Base-by-base conservation (phyloP, 2,888 invertebrate genomes). In the Cetonia aurata region DNA sequence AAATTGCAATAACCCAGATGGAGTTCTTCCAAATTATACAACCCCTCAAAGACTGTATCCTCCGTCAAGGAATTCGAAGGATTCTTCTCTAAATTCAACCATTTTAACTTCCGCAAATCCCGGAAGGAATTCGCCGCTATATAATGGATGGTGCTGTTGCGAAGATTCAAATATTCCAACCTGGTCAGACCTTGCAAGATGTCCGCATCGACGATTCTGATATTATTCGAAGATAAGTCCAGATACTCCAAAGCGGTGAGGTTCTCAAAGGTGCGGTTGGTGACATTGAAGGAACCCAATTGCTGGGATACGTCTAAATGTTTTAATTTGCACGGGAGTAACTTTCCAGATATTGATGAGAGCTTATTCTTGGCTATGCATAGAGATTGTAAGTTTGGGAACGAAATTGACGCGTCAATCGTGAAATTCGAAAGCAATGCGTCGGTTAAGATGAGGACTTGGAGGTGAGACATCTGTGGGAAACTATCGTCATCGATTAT, bases 61-160 rank as follows among this genome's bases (percentile, higher is more conserved):
- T 37, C 37, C 1, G 3, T n/a, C 9, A 25, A 37, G 17, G 37
- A 0, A 41, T 13, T 17, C 76, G 75, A 42, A 10, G 85, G 85
- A 77, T 90, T 90, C 72, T 88, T 87, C 12, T 86, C 87, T 74
- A 89, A 81, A 79, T 88, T 88, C 0, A 90, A 80, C 74, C 86
- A 80, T 76, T 85, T 81, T 33, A 90, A 80, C 67, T 81, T 84
- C 71, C 78, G 83, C 65, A 88, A 78, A 0, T 84, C 80, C 19
- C 79, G 80, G 75, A 90, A 89, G 41, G 87, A 86, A 1, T 81
- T 83, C 1, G 81, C 77, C 6, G 86, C 87, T 15, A 89, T 86
- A 52, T 84, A 81, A 75, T 83, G 87, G 50, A 90, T 76, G 0
- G 87, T 86, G 0, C 86, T 86, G 72, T 89, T 88, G 77, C 87